A percentile compares a stretch with the other conserved stretches of the same genome.
These are phyloP conservation scores for Pollenia angustigena DNA, from an alignment of 2,888 invertebrate species.

Conservation along the genomic window DNA sequence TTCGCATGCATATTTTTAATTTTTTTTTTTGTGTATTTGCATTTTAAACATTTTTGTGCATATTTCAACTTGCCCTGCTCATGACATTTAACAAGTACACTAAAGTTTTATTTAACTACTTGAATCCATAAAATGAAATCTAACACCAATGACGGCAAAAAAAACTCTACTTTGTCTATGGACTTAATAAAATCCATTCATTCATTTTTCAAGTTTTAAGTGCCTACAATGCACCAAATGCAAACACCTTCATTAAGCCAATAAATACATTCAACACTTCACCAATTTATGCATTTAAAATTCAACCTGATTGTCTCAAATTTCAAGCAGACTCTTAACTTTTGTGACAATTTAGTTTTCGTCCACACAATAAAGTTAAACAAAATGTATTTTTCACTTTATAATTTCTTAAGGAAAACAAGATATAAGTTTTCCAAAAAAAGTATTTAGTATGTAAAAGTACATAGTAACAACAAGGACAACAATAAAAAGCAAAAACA, in stretches of 20 bases:
- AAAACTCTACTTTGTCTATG: no score
- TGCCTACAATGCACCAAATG: background rate
- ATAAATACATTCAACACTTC: constrained; percentile 46
- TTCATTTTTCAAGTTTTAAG: background rate
- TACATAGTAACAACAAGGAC: constrained; percentile 22
- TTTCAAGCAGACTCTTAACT: background rate
- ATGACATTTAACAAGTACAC: background rate
- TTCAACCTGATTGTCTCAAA: background rate
- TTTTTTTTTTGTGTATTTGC: no score
- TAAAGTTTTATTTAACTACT: background rate
- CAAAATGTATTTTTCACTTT: constrained; percentile 41
- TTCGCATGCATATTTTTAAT: no score
- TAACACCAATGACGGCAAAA: no score
- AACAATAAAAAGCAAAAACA: constrained; percentile 43
- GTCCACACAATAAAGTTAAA: constrained; percentile 45
- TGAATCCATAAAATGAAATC: background rate
- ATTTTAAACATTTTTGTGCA: no score
- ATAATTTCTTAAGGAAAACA: constrained; percentile 57
- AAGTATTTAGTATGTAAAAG: constrained; percentile 51
- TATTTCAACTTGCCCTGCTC: no score
- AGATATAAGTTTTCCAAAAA: constrained; percentile 60
- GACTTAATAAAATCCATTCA: no score
- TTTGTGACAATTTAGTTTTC: background rate
- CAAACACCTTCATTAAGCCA: constrained; percentile 11
- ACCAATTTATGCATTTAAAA: background rate